Base-by-base conservation (phyloP, 2,113 vertebrate genomes). In the Rhodinocichla rosea region DNA sequence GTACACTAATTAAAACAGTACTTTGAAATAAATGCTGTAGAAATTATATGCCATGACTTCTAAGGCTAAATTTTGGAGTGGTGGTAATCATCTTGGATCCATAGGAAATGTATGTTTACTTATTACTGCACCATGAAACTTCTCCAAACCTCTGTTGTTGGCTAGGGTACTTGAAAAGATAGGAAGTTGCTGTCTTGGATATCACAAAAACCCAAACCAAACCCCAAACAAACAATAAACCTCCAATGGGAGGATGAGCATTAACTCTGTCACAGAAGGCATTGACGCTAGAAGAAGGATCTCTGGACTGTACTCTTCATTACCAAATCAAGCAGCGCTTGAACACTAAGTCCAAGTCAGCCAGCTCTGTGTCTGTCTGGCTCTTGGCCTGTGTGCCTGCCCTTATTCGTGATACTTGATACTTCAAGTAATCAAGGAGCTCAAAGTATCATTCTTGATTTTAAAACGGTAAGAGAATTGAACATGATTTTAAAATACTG, bases 301-400 rank as follows among this genome's bases (percentile, higher is more conserved):
- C 21, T n/a, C 28, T 33, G 37, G 19, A 8, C 6, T 7, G 0
- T 15, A 30, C 6, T 57, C 9, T 32, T 68, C 4, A 0, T 68
- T 42, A 30, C 8, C 14, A 21, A 68, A 37, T 8, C 16, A 3
- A 18, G 30, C 30, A 52, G 5, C 2, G 3, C 30, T 32, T 15
- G 11, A 13, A 13, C 27, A 39, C 6, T 0, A 1, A 9, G 26
- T 15, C 17, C 2, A 1, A 14, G 24, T 9, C 18, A 5, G 7
- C 27, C 18, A 5, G 9, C 27, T 35, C 12, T 10, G 1, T 1
- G 13, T 0, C 44, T 11, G 12, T 16, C 24, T 21, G 47, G 3
- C 18, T 7, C 8, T 3, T 6, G 33, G 13, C 8, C 7, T 1
- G 6, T 8, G 19, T n/a, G 12, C 47, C 39, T 11, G 22, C 35